Conservation (phyloP, 2,888 invertebrate genomes). For the Hecatera dysodea region DNA sequence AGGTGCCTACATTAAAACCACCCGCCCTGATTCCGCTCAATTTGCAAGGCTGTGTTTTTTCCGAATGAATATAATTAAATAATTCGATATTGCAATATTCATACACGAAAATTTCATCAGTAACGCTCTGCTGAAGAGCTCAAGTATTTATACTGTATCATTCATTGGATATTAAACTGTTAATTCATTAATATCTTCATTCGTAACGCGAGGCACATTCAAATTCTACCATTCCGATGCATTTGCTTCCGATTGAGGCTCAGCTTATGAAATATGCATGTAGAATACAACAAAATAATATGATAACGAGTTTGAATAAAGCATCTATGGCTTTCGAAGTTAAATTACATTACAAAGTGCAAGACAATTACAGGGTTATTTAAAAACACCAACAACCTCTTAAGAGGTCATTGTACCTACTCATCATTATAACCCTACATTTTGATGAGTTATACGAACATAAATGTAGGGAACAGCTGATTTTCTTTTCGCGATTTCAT, state of each 20-base stretch:
- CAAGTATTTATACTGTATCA: too few relatives aligned
- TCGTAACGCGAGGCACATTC: background rate
- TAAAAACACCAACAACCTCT: too few relatives aligned
- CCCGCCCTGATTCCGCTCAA: conserved; percentile 15
- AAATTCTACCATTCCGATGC: background rate
- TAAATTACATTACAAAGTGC: background rate
- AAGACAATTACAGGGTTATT: too few relatives aligned
- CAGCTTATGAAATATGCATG: conserved; percentile 29
- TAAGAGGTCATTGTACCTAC: too few relatives aligned
- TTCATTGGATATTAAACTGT: background rate
- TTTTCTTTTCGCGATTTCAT: too few relatives aligned
- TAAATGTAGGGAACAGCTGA: too few relatives aligned
- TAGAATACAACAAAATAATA: conserved; percentile 13
- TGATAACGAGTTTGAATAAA: conserved; percentile 25
- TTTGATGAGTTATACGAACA: too few relatives aligned
- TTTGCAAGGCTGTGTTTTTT: conserved; percentile 15
- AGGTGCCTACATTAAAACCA: conserved; percentile 2
- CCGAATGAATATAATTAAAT: conserved; percentile 8
- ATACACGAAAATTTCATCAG: background rate
- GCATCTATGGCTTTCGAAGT: background rate
- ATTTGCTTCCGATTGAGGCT: conserved; percentile 7
- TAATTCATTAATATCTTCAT: background rate
- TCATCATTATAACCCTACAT: too few relatives aligned
- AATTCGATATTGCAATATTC: background rate
- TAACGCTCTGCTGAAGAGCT: background rate